Conservation (phyloP, 2,113 vertebrate genomes). For the Campylorhamphus procurvoides region DNA sequence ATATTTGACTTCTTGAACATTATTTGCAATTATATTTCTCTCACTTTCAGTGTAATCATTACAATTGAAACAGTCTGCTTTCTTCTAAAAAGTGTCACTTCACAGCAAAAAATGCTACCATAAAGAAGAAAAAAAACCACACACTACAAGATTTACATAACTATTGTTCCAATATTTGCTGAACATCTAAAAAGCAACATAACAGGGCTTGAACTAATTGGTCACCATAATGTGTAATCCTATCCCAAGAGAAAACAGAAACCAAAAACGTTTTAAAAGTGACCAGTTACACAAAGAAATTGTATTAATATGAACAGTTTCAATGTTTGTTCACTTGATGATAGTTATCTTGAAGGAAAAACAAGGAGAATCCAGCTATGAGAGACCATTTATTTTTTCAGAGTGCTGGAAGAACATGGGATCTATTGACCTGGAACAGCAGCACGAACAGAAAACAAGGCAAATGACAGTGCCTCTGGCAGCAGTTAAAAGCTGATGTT, state of each 20-base stretch:
- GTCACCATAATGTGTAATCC: accelerated
- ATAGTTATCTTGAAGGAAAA: background rate
- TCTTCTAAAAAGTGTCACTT: background rate
- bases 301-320: background rate
- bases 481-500: constrained; percentile 19
- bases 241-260: background rate
- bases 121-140: background rate
- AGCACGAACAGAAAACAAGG: background rate
- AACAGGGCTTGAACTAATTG: background rate
- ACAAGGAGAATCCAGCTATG: background rate
- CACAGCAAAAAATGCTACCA: background rate
- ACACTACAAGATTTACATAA: background rate
- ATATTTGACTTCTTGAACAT: background rate
- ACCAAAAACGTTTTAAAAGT: background rate
- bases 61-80: background rate
- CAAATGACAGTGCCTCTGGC: background rate
- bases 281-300: background rate
- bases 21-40: constrained; percentile 1
- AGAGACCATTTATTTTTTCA: background rate
- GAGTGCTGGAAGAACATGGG: background rate
- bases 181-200: background rate
- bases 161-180: background rate
- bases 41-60: background rate
- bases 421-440: constrained; percentile 26
- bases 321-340: background rate